Percentiles rank a stretch among this genome's conserved stretches.
These are phyloP conservation scores for Eudemis profundana DNA, from an alignment of 2,888 invertebrate species.

Conservation along the genomic window DNA sequence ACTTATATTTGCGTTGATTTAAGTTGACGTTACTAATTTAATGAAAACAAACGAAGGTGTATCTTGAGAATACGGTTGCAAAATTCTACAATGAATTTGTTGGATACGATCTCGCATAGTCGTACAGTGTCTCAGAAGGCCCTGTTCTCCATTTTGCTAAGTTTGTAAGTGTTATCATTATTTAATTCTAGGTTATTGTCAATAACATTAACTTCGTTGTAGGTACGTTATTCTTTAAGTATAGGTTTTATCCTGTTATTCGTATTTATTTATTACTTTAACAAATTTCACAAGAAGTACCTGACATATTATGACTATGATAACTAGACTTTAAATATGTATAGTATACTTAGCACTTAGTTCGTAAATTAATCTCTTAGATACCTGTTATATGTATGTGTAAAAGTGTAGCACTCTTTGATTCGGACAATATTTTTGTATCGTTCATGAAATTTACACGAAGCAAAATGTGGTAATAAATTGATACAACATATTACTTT, in stretches of 20 bases:
- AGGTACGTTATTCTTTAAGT: background rate
- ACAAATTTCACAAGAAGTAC: constrained; percentile 39
- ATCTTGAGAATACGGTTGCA: constrained; percentile 6
- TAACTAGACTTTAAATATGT: constrained; percentile 9
- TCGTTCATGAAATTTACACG: background rate
- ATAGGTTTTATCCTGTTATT: background rate
- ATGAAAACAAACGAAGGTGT: constrained; percentile 7
- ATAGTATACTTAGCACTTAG: constrained; percentile 4
- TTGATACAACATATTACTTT: constrained; percentile 1
- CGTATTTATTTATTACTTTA: constrained; percentile 27
- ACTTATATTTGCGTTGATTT: constrained; percentile 19
- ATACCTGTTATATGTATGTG: background rate
- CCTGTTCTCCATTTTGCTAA: constrained; percentile 30
- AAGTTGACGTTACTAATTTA: constrained; percentile 22
- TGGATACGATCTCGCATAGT: constrained; percentile 39
- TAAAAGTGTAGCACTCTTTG: background rate
- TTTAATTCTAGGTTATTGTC: constrained; percentile 39
- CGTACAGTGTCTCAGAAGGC: constrained; percentile 19
- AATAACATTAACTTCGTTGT: constrained; percentile 5
- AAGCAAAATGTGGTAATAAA: constrained; percentile 11
- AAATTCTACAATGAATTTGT: constrained; percentile 27
- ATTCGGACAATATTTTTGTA: constrained; percentile 2
- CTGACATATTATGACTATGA: constrained; percentile 33
- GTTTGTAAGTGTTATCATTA: constrained; percentile 42
- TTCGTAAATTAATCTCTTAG: background rate